Evolutionary conservation across 92 coral and sea anemone genomes (phyloP), one percentile per base, ranked within the genome.

Genomic region (Bergia puertoricense): DNA sequence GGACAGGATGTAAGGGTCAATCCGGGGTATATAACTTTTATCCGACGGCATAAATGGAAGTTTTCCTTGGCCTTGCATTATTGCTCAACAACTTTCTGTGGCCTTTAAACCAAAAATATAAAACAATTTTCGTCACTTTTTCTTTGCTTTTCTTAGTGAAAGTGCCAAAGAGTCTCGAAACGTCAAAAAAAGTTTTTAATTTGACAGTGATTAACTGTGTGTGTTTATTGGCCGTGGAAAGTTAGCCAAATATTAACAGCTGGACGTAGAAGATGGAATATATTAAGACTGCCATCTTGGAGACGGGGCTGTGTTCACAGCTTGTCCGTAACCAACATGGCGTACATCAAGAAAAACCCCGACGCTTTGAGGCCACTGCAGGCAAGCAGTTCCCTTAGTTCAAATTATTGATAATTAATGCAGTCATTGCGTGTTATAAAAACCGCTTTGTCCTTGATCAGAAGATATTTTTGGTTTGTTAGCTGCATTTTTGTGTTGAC

Each of bases 261-360:
- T 88, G 79, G 89, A 82, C 81, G 89, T 81, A 84, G 8, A 88
- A 39, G 44, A 77, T 79, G 92, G 90, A 89, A 91, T 85, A 67
- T 48, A 92, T 92, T 90, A 94, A 88, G 46, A 22, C 86, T 44
- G 86, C 76, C 80, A 89, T 89, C 92, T 59, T 89, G 80, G 92
- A 39, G 80, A 91, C 92, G 81, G 80, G 73, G 43, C 74, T 86
- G 90, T 86, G 74, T 91, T 79, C 56, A 80, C 43, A 68, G 50
- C 74, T 37, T 54, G 74, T 42, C 56, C 44, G 89, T 67, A 91
- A 92, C 91, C 98, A 95, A 95, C 86, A 97, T 97, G 99, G 99
- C 99, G 95, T 92, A 96, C 89, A 84, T 97, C 72, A 97, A 97
- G 93, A 97, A 97, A 89, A 97, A 97, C 86, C 99, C 99, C 10